These are phyloP conservation scores for Pangasianodon hypophthalmus DNA, from an alignment of 2,113 vertebrate genomes.

Conservation along the genomic window DNA sequence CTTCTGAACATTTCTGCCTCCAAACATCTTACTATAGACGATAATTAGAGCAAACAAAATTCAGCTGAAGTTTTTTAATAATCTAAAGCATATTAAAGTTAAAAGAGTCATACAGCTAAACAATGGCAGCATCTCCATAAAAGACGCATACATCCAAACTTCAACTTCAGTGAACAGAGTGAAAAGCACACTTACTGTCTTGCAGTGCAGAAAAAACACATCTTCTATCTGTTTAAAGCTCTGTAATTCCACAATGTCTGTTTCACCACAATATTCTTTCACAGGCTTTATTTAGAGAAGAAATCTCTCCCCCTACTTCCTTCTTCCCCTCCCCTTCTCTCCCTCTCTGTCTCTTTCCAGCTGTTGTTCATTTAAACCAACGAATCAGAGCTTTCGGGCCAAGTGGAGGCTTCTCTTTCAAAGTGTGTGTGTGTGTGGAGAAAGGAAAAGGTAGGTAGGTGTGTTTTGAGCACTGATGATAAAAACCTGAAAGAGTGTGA, in stretches of 20 bases:
- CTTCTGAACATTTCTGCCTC: neutral
- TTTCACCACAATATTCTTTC: neutral
- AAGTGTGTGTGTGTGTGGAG: constrained; percentile 10
- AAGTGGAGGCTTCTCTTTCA: constrained; percentile 34
- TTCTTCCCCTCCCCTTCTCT: neutral
- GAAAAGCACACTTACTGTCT: neutral
- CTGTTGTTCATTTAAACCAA: constrained; percentile 44
- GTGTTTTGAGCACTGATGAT: neutral
- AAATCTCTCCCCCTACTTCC: neutral
- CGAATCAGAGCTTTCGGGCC: constrained; percentile 40
- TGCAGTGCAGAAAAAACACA: neutral
- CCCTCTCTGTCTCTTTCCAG: constrained; percentile 13
- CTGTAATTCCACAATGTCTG: neutral
- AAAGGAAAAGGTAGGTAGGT: constrained; percentile 6
- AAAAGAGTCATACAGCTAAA: neutral
- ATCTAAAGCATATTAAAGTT: neutral
- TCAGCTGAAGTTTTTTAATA: neutral
- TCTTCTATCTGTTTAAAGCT: neutral
- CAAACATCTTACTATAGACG: neutral
- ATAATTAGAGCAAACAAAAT: neutral
- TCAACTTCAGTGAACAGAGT: neutral
- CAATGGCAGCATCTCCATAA: neutral
- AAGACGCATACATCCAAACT: neutral
- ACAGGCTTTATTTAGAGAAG: constrained; percentile 12
- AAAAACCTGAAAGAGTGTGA: neutral